Evolutionary conservation across 2,888 invertebrate genomes (phyloP), one percentile per base, ranked within the genome.

Genomic region (Muschampia plurimacula): DNA sequence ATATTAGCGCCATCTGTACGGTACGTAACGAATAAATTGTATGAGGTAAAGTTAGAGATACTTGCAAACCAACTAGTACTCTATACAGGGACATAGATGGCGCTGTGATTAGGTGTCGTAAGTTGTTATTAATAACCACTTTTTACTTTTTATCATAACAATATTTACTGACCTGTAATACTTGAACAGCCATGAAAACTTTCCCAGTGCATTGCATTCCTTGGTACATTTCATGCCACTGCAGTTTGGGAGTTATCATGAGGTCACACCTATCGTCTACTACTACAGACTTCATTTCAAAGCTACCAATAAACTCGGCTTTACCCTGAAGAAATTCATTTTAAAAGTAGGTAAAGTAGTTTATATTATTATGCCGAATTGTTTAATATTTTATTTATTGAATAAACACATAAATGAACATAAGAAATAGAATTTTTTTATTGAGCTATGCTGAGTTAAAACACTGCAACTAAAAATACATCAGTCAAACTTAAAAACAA

Each of bases 121-220:
- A 46, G 13, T 2, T 2, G 13, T 46, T 2, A 46, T 4, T 2
- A 13, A 13, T 46, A 2, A 46, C n/a, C 15, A 52, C 15, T n/a
- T 44, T n/a, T n/a, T 15, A 36, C 7, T 39, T 41, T 55, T 22
- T 22, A 55, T 1, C 9, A 55, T 55, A 28, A 28, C 12, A 57
- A 52, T 41, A 62, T 28, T 46, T 49, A 72, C 13, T 75, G 77
- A 90, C 91, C 84, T 86, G 86, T 22, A 87, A 69, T 1, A 95
- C 74, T 77, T 95, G 95, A 0, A 88, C 90, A 0, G 95, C 95
- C 86, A 95, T 90, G 0, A 95, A 82, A 2, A 95, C 84, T 74
- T 94, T 92, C 0, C 95, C 95, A 2, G 84, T 84, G 6, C 84
- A 81, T 0, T 88, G 84, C 0, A 83, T 82, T 9, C 92, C 91